These are phyloP conservation scores for Willisornis vidua DNA, from an alignment of 2,113 vertebrate species.

Conservation along the genomic window DNA sequence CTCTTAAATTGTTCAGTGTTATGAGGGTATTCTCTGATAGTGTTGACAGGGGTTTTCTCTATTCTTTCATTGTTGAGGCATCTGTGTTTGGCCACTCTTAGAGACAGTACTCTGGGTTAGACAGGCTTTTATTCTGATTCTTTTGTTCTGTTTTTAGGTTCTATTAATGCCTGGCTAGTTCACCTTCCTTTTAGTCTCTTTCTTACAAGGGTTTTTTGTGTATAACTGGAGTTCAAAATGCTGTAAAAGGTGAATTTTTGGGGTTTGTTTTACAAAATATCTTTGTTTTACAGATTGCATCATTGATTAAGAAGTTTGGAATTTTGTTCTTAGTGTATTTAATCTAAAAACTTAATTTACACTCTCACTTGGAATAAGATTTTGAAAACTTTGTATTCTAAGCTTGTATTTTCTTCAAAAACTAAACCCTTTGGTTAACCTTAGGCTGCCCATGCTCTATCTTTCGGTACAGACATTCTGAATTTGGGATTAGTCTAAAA, in stretches of 20 bases:
- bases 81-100: neutral
- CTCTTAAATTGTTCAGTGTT: neutral
- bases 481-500: neutral
- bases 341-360: neutral
- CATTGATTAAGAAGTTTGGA: neutral
- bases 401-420: neutral
- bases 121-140: neutral
- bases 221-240: neutral
- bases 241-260: neutral
- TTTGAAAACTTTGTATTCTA: neutral
- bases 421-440: neutral
- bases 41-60: neutral
- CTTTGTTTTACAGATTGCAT: neutral
- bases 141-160: neutral
- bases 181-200: neutral
- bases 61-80: neutral
- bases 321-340: neutral
- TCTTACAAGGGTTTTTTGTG: neutral
- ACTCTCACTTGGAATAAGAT: neutral
- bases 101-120: neutral
- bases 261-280: neutral
- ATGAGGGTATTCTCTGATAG: neutral
- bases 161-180: neutral
- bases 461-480: neutral
- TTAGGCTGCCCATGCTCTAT: neutral